A percentile compares a stretch with the other conserved stretches of the same genome.
Conservation (phyloP, 2,888 invertebrate species). For the Myopa testacea region DNA sequence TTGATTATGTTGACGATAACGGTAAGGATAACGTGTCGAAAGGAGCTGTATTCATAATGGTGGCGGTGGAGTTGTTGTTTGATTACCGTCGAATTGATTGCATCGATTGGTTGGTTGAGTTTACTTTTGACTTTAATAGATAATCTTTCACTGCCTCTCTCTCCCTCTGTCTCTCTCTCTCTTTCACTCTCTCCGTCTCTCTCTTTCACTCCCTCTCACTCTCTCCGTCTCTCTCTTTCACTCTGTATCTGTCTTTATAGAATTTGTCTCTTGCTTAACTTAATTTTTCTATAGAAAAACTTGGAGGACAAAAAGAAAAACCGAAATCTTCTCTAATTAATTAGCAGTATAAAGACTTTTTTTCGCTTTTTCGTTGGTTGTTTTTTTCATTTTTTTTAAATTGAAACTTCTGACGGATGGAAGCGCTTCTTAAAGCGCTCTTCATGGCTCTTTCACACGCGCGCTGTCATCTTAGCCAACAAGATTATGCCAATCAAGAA, state of each 20-base stretch:
- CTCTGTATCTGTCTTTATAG: too few species aligned
- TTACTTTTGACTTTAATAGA: slow-evolving; percentile 6
- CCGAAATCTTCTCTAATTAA: not conserved
- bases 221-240: too few species aligned
- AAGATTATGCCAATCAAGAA: slow-evolving; percentile 54
- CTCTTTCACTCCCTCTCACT: too few species aligned
- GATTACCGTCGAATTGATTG: slow-evolving; percentile 19
- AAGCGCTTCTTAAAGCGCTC: slow-evolving; percentile 21
- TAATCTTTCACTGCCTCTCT: not conserved
- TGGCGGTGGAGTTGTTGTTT: not conserved
- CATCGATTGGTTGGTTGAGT: slow-evolving; percentile 8
- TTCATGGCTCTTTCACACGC: slow-evolving; percentile 25
- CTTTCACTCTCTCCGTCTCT: too few species aligned
- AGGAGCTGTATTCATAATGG: not conserved
- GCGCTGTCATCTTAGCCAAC: slow-evolving; percentile 34
- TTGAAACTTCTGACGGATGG: slow-evolving; percentile 9
- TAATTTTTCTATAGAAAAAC: too few species aligned
- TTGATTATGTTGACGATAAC: slow-evolving; percentile 34
- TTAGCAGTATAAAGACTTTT: not conserved
- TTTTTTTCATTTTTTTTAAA: not conserved
- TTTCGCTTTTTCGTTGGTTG: too few species aligned
- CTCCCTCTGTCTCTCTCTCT: too few species aligned
- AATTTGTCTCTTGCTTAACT: too few species aligned
- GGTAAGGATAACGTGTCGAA: not conserved
- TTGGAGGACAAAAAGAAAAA: not conserved